Evolutionary conservation across 2,113 vertebrate species (phyloP).

Genomic region (Zosterops hypoxanthus): DNA sequence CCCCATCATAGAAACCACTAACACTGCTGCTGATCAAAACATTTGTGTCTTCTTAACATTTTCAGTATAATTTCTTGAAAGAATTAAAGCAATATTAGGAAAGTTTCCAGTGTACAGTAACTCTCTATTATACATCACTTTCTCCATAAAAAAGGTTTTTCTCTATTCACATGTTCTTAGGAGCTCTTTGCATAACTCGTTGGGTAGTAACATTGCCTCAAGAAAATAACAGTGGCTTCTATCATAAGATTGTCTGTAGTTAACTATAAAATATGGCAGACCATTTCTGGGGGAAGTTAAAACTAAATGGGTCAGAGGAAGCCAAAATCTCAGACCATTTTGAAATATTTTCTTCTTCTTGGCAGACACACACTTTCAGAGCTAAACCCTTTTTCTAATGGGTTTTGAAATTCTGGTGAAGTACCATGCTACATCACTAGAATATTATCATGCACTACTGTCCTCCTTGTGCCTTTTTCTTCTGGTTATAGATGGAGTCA

Average conservation of each 20-base stretch:
- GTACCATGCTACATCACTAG: background rate
- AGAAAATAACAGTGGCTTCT: background rate
- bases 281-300: background rate
- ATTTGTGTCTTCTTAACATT: constrained; percentile 44
- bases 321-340: background rate
- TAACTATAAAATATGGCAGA: background rate
- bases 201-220: background rate
- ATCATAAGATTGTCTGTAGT: background rate
- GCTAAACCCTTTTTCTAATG: background rate
- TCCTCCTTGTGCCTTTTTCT: background rate
- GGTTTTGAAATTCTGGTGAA: background rate
- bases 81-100: constrained; percentile 38
- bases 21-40: constrained; percentile 44
- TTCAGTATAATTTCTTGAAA: constrained; percentile 61
- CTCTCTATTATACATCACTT: constrained; percentile 4
- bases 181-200: constrained; percentile 16
- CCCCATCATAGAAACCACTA: constrained; percentile 61
- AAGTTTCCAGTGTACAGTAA: constrained; percentile 31
- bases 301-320: background rate
- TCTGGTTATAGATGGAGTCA: background rate
- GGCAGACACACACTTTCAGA: background rate
- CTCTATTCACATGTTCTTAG: background rate
- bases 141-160: background rate
- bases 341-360: background rate
- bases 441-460: background rate